Evolutionary conservation across 2,888 invertebrate genomes (phyloP).

Genomic region (Volucella inflata): DNA sequence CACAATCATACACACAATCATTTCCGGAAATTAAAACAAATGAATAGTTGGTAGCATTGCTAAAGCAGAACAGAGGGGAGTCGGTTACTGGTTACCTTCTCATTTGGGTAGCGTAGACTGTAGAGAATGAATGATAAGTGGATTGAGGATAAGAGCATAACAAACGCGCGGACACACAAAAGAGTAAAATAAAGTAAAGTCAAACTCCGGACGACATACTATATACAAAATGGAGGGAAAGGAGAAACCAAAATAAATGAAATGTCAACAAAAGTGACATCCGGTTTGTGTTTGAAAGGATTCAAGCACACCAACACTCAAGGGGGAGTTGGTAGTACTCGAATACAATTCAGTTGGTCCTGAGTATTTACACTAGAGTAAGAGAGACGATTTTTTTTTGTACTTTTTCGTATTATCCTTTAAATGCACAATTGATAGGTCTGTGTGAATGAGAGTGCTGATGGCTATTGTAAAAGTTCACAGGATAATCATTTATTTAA

Average conservation of each 20-base stretch:
- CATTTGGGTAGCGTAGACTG: constrained; percentile 11
- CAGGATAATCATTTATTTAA: constrained; percentile 74
- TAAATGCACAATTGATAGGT: constrained; percentile 60
- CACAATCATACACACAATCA: constrained; percentile 52
- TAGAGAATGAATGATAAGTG: constrained; percentile 48
- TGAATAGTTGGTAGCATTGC: constrained; percentile 34
- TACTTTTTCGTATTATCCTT: constrained; percentile 34
- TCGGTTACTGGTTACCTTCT: constrained; percentile 4
- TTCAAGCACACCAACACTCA: constrained; percentile 49
- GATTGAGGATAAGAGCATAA: constrained; percentile 53
- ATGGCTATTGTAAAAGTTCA: constrained; percentile 59
- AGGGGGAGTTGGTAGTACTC: constrained; percentile 6
- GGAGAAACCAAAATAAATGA: constrained; percentile 66
- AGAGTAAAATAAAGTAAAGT: constrained; percentile 62
- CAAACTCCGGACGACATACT: too few relatives aligned
- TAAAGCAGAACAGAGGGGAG: neutral
- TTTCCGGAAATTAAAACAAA: constrained; percentile 71
- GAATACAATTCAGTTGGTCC: constrained; percentile 45
- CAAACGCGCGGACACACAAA: constrained; percentile 57
- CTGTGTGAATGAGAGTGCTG: constrained; percentile 48
- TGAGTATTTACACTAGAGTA: constrained; percentile 32
- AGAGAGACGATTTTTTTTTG: constrained; percentile 5
- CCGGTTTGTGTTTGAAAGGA: constrained; percentile 68
- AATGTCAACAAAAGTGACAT: constrained; percentile 75
- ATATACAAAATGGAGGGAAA: constrained; percentile 36